Base-by-base conservation (phyloP, 2,888 invertebrate species). In the Agrotis segetum region DNA sequence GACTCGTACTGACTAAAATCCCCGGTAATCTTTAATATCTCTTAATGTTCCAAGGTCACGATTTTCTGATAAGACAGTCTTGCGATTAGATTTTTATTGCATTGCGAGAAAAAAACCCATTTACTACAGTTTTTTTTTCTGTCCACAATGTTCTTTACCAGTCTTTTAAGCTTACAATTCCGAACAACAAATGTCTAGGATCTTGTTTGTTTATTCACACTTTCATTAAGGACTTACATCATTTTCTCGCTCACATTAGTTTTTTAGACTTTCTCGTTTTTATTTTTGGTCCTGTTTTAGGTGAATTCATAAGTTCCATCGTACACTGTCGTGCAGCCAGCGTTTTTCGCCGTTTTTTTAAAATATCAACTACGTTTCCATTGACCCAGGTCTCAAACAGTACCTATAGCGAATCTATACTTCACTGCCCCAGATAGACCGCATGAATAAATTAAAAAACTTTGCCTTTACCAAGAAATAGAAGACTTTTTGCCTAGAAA, bases 401-500 rank as follows among this genome's bases (percentile, higher is more conserved):
- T 44, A n/a, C 24, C 16, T 29, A 63, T 16, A n/a, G 19, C 2
- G 13, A 46, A 5, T 7, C 29, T 29, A 19, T 34, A 40, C 16
- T 47, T 52, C 1, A 16, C n/a, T 19, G 5, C 19, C 14, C 19
- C 16, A 9, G 19, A 70, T n/a, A 50, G 34, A 16, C 3, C 21
- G 34, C 34, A 69, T 11, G 9, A 71, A 53, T 46, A 68, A 69
- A 34, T 71, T 13, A 16, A 16, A 74, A 52, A 34, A 24, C 34
- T 34, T 34, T 6, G 0, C 14, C 5, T 16, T 2, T 53, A 40
- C n/a, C 46, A 6, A 11, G 34, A 53, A 52, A 44, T 16, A 47
- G 7, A 61, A 34, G 17, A 2, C 3, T 64, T 40, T 34, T 61
- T 53, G 56, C 40, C 47, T 74, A 66, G 34, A 53, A 78, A 74